Percentiles rank a stretch among this genome's conserved stretches.
phyloP scores from a whole-genome alignment of 2,888 invertebrate genomes.

The Eupithecia centaureata region DNA sequence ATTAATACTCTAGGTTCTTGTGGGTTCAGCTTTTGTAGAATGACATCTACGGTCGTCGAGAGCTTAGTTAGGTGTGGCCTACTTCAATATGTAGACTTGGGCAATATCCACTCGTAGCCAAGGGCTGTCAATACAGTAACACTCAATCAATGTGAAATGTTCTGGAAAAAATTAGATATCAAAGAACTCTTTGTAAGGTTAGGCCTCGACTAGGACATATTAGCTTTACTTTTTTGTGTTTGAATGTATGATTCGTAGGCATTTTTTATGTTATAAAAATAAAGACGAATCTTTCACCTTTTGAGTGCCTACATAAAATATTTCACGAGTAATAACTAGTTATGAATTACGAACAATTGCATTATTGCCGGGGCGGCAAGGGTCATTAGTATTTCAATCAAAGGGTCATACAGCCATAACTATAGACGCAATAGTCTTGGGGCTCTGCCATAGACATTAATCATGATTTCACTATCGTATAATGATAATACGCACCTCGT shows the following conservation, averaged over 20 bases:
- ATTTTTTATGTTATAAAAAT: too few relatives aligned
- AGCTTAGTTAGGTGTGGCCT: conserved; percentile 47
- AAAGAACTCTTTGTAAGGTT: not conserved
- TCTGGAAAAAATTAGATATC: not conserved
- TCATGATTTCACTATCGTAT: conserved; percentile 14
- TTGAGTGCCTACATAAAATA: not conserved
- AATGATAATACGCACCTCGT: conserved; percentile 7
- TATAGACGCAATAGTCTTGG: conserved; percentile 27
- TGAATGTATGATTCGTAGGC: not conserved
- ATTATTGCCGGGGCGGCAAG: conserved; percentile 26
- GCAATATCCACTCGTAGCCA: conserved; percentile 38
- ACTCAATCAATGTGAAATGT: conserved; percentile 4
- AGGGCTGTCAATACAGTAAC: not conserved
- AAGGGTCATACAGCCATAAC: conserved; percentile 34
- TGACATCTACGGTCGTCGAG: conserved; percentile 45
- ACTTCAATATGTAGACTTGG: conserved; percentile 52
- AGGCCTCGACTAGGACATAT: not conserved
- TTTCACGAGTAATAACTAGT: not conserved
- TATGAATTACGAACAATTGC: not conserved
- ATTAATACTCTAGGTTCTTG: too few relatives aligned
- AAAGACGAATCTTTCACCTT: not conserved
- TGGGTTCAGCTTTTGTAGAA: too few relatives aligned
- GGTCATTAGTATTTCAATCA: conserved; percentile 33
- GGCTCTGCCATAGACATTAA: conserved; percentile 16
- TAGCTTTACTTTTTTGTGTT: not conserved